Evolutionary conservation across 2,888 invertebrate genomes (phyloP).

Genomic region (Ephialtes manifestator): DNA sequence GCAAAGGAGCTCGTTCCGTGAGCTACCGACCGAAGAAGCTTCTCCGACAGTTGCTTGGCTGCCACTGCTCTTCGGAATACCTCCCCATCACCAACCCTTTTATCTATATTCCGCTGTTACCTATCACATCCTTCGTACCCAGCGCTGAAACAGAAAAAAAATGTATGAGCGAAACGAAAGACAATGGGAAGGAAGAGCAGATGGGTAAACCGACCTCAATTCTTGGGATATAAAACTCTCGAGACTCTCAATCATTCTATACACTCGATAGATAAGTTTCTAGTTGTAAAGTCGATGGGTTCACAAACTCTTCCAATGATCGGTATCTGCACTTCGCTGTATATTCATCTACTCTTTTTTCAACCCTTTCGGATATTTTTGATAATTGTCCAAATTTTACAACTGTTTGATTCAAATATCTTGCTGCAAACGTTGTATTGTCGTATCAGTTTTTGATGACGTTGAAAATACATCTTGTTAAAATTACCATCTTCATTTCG

Average conservation of each 20-base stretch:
- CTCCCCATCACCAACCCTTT: slow-evolving; percentile 31
- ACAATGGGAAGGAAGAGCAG: slow-evolving; percentile 31
- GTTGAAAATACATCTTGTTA: too few relatives aligned
- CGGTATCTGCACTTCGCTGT: background rate
- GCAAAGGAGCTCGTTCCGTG: slow-evolving; percentile 41
- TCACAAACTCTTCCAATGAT: slow-evolving; percentile 2
- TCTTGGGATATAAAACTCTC: slow-evolving; percentile 51
- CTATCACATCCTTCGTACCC: slow-evolving; percentile 3
- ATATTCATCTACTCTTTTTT: background rate
- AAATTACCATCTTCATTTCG: slow-evolving; percentile 31
- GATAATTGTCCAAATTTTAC: background rate
- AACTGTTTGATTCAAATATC: too few relatives aligned
- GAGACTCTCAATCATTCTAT: slow-evolving; percentile 33
- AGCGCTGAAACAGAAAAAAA: background rate
- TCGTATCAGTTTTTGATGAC: too few relatives aligned
- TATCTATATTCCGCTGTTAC: slow-evolving; percentile 37
- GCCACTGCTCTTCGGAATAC: slow-evolving; percentile 16
- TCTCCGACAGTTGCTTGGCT: background rate
- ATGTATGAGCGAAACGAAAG: slow-evolving; percentile 8
- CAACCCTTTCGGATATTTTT: background rate
- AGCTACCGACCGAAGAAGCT: slow-evolving; percentile 9
- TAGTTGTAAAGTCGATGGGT: slow-evolving; percentile 49
- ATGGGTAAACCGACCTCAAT: slow-evolving; percentile 48
- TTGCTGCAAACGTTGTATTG: too few relatives aligned
- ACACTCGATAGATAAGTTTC: slow-evolving; percentile 54